These are phyloP conservation scores for Spondyliosoma cantharus DNA, from an alignment of 2,797 vertebrate species.

Conservation along the genomic window DNA sequence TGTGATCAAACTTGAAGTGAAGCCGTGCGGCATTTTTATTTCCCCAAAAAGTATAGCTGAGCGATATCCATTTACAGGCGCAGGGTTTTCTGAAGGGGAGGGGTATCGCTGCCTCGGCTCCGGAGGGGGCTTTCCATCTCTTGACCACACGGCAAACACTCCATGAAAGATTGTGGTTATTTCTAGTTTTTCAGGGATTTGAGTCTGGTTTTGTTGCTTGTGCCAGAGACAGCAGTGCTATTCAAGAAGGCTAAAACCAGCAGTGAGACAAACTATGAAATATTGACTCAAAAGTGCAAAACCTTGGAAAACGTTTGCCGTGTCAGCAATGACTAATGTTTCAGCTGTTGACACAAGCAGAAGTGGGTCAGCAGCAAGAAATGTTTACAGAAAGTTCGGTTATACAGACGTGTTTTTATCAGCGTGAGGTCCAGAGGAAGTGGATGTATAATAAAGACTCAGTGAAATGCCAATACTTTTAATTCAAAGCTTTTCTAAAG, in stretches of 20 bases:
- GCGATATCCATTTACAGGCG: neutral
- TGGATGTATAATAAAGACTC: neutral
- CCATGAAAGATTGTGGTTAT: constrained; percentile 19
- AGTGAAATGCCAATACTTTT: too few species aligned
- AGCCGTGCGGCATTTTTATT: neutral
- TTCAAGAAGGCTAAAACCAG: neutral
- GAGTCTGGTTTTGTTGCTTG: neutral
- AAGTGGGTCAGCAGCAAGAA: neutral
- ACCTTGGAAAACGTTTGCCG: constrained; percentile 1
- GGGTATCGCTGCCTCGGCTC: constrained; percentile 29
- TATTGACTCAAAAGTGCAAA: constrained; percentile 1
- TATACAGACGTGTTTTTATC: neutral
- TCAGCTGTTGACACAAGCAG: constrained; percentile 1
- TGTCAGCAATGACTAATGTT: neutral
- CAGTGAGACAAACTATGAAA: neutral
- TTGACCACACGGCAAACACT: constrained; percentile 30
- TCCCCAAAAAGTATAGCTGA: neutral
- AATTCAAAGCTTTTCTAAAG: neutral
- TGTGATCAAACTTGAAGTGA: constrained; percentile 65
- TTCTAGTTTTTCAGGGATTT: constrained; percentile 8
- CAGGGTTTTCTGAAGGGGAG: neutral
- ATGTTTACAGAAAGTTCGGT: neutral
- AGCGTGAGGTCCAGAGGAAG: neutral
- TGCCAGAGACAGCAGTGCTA: neutral
- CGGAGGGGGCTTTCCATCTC: constrained; percentile 2